phyloP scores from a whole-genome alignment of 23 tunicate genomes.

The Diplosoma virens region DNA sequence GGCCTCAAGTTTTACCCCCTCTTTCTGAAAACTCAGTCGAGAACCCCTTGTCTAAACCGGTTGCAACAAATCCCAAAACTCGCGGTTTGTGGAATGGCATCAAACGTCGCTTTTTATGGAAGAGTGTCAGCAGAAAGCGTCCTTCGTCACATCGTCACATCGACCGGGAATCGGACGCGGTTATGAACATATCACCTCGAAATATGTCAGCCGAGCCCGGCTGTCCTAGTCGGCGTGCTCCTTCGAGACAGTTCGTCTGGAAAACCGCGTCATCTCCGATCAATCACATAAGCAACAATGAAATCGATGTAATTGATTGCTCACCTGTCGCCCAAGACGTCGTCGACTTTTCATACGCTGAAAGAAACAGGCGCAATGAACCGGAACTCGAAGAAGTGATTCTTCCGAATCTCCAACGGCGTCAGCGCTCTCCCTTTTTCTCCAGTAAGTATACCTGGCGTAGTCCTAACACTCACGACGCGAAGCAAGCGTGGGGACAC shows the following conservation, averaged over 20 bases:
- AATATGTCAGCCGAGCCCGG: neutral
- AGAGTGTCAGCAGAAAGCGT: slow-evolving; percentile 18
- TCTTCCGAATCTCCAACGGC: neutral
- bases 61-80: neutral
- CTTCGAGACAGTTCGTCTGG: slow-evolving; percentile 58
- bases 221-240: slow-evolving; percentile 27
- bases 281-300: neutral
- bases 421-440: slow-evolving; percentile 34
- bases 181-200: neutral
- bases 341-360: neutral
- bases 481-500: slow-evolving; percentile 20
- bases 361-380: neutral
- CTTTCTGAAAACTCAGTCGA: neutral
- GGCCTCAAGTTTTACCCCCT: neutral
- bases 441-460: slow-evolving; percentile 37
- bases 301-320: slow-evolving; percentile 29
- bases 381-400: neutral
- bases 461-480: slow-evolving; percentile 12
- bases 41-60: neutral
- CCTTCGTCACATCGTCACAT: slow-evolving; percentile 22
- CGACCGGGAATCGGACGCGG: slow-evolving; percentile 35
- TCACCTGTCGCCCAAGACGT: neutral
- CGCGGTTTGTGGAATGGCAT: slow-evolving; percentile 45
- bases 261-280: slow-evolving; percentile 6
- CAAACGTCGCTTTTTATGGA: slow-evolving; percentile 62